Base-by-base conservation (phyloP, 2,113 vertebrate genomes). In the Cervus canadensis region DNA sequence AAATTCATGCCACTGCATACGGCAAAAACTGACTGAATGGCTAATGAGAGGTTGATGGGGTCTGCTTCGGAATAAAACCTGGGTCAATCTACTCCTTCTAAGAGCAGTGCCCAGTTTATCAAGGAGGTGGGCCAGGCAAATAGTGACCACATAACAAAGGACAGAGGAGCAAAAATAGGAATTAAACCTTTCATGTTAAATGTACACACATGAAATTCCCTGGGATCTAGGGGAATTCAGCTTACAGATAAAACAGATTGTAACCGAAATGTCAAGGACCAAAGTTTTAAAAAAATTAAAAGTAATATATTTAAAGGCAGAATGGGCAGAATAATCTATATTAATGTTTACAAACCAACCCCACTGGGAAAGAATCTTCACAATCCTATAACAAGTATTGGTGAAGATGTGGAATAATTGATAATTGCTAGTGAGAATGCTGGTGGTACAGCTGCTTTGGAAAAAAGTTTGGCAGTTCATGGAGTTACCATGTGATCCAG, bases 341-440 rank as follows among this genome's bases (percentile, higher is more conserved):
- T 87, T 89, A 71, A 92, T 87, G 71, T 87, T 96, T 87, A 89
- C 57, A 92, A 97, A 52, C 16, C 28, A 85, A n/a, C 30, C 43
- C 57, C 67, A 60, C 1, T 54, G 43, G 43, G 26, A 82, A 93
- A 94, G 40, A 90, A 86, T 87, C 57, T 71, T 71, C 33, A 81
- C 50, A 40, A 62, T 59, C 48, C 25, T 81, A 3, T 25, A 92
- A 43, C 40, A 78, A 87, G 33, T 45, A 12, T 15, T 86, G 50
- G 59, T 4, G 5, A 95, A 52, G 6, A 85, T 9, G 9, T 30
- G 4, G 48, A 95, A n/a, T 85, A 48, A 85, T 6, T 16, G 28
- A 10, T 45, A 30, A 74, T 7, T 76, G 50, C n/a, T 82, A 23
- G 16, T 33, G 21, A 33, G 23, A 74, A 82, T n/a, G 25, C 30